A percentile compares a stretch with the other conserved stretches of the same genome.
Evolutionary conservation across 2,888 invertebrate species (phyloP).

Genomic region (Tipula lateralis): DNA sequence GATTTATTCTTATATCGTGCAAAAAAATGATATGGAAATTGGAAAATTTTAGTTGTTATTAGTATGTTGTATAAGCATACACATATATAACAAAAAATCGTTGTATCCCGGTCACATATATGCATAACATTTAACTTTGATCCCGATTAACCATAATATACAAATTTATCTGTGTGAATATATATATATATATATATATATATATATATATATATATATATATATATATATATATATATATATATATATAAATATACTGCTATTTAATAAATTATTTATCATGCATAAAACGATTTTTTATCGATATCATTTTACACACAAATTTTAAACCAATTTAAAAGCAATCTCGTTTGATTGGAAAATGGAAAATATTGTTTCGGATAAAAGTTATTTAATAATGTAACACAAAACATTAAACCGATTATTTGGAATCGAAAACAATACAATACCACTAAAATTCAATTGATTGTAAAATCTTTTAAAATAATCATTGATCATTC

Average conservation of each 20-base stretch:
- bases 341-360: not conserved
- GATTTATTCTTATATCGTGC: not conserved
- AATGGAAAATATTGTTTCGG: not conserved
- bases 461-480: not conserved
- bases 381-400: not conserved
- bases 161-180: not conserved
- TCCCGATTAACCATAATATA: not conserved
- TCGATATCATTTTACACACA: not conserved
- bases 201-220: not conserved
- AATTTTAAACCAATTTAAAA: not conserved
- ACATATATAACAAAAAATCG: not conserved
- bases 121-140: not conserved
- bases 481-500: not conserved
- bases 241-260: not conserved
- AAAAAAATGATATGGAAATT: not conserved
- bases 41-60: no score
- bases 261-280: not conserved
- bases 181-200: not conserved
- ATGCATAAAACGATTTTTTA: not conserved
- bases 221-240: not conserved
- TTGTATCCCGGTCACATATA: not conserved
- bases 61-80: no score
- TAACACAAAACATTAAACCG: not conserved
- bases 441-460: not conserved
- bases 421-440: not conserved